Percentiles rank a stretch among this genome's conserved stretches.
phyloP scores from a whole-genome alignment of 2,888 invertebrate species.

The Baronia brevicornis region DNA sequence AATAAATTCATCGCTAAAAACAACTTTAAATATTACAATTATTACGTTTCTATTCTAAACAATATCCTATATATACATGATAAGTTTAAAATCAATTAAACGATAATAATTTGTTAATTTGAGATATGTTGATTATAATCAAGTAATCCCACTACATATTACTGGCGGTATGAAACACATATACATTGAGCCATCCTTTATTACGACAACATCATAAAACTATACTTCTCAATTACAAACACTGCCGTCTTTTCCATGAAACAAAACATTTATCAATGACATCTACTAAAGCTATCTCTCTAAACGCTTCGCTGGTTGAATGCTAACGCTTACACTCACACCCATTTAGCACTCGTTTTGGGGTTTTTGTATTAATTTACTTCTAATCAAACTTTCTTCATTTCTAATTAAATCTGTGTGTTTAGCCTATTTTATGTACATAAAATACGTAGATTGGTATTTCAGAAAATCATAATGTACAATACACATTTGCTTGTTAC shows the following conservation, averaged over 20 bases:
- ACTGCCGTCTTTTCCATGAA: constrained; percentile 8
- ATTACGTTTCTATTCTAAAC: too few relatives aligned
- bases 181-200: constrained; percentile 10
- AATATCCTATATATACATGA: too few relatives aligned
- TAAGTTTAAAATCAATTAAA: too few relatives aligned
- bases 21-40: neutral
- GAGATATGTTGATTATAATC: constrained; percentile 16
- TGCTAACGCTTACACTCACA: constrained; percentile 13
- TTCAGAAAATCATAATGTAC: constrained; percentile 4
- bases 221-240: constrained; percentile 13
- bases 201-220: constrained; percentile 11
- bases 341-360: constrained; percentile 9
- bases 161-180: constrained; percentile 4
- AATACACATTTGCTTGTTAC: constrained; percentile 9
- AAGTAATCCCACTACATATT: constrained; percentile 5
- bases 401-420: constrained; percentile 10
- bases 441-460: constrained; percentile 4
- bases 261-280: constrained; percentile 1
- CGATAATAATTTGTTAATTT: too few relatives aligned
- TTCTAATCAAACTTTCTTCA: constrained; percentile 17
- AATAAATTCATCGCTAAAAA: too few relatives aligned
- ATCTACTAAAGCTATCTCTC: constrained; percentile 3
- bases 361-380: constrained; percentile 13
- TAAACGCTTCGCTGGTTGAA: constrained; percentile 11
- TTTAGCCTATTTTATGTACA: constrained; percentile 5